Conservation (phyloP, 2,888 invertebrate species). For the Onthophagus sagittarius region DNA sequence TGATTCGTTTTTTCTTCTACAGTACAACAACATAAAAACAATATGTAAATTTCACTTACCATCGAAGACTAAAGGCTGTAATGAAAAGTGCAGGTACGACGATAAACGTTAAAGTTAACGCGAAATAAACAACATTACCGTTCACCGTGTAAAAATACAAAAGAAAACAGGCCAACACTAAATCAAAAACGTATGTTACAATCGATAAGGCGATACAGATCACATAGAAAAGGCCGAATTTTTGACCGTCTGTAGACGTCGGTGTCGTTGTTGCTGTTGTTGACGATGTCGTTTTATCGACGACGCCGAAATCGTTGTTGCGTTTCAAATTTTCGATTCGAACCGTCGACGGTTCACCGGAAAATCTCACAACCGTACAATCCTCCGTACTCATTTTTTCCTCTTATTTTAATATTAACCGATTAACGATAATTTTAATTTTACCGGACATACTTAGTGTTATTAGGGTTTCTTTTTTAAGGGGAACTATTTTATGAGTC, state of each 20-base stretch:
- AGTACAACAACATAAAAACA: background rate
- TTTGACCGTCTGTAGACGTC: conserved; percentile 40
- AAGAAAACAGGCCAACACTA: conserved; percentile 45
- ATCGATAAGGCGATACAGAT: conserved; percentile 49
- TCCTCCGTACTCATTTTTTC: conserved; percentile 42
- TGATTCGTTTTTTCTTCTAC: background rate
- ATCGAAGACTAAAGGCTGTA: conserved; percentile 52
- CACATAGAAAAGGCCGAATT: conserved; percentile 45
- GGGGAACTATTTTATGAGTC: too few species aligned
- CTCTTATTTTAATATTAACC: background rate
- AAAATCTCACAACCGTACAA: conserved; percentile 48
- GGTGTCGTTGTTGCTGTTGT: conserved; percentile 40
- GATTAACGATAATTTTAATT: too few species aligned
- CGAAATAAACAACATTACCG: conserved; percentile 49
- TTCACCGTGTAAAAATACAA: conserved; percentile 47
- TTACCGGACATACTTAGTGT: too few species aligned
- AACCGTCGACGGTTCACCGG: conserved; percentile 45
- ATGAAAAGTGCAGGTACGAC: conserved; percentile 51
- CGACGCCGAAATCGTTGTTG: background rate
- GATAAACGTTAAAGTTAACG: conserved; percentile 52
- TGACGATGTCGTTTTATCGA: background rate
- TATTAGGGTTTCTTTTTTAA: too few species aligned
- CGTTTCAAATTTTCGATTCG: conserved; percentile 45
- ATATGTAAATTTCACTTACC: conserved; percentile 42
- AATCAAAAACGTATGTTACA: conserved; percentile 48